Conservation (phyloP, 2,888 invertebrate genomes). For the Sceliomorpha sp. region DNA sequence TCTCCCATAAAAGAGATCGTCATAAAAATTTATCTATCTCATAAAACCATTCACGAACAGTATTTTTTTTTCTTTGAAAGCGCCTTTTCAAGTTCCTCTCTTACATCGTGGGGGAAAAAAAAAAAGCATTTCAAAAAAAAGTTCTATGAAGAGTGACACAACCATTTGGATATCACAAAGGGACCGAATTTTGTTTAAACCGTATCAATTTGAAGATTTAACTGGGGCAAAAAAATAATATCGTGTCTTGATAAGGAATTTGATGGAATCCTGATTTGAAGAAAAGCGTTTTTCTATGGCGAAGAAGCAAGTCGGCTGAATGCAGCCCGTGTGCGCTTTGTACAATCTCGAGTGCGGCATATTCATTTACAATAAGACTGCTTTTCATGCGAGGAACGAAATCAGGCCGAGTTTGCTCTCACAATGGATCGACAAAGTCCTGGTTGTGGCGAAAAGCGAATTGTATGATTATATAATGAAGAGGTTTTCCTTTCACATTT, state of each 20-base stretch:
- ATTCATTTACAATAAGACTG: slow-evolving; percentile 47
- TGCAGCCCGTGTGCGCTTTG: slow-evolving; percentile 16
- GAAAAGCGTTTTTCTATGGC: slow-evolving; percentile 14
- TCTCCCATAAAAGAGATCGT: too few relatives aligned
- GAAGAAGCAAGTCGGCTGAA: slow-evolving; percentile 23
- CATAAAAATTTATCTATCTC: too few relatives aligned
- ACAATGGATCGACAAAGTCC: slow-evolving; percentile 27
- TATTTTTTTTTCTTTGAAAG: too few relatives aligned
- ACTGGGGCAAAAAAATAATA: slow-evolving; percentile 5
- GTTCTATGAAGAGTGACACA: too few relatives aligned
- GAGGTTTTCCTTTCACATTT: neutral
- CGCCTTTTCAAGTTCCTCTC: too few relatives aligned
- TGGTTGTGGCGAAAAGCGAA: slow-evolving; percentile 23
- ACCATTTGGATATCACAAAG: too few relatives aligned
- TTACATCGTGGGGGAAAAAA: too few relatives aligned
- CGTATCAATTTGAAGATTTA: slow-evolving; percentile 5
- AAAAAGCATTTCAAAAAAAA: too few relatives aligned
- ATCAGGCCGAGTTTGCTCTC: slow-evolving; percentile 38
- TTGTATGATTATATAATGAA: slow-evolving; percentile 21
- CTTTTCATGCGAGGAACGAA: slow-evolving; percentile 33
- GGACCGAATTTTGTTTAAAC: too few relatives aligned
- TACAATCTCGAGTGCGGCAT: slow-evolving; percentile 17
- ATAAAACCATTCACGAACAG: too few relatives aligned
- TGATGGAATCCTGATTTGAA: slow-evolving; percentile 25
- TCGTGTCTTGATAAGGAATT: slow-evolving; percentile 17